These are phyloP conservation scores for Bellardia pandia DNA, from an alignment of 2,888 invertebrate genomes.

Conservation along the genomic window DNA sequence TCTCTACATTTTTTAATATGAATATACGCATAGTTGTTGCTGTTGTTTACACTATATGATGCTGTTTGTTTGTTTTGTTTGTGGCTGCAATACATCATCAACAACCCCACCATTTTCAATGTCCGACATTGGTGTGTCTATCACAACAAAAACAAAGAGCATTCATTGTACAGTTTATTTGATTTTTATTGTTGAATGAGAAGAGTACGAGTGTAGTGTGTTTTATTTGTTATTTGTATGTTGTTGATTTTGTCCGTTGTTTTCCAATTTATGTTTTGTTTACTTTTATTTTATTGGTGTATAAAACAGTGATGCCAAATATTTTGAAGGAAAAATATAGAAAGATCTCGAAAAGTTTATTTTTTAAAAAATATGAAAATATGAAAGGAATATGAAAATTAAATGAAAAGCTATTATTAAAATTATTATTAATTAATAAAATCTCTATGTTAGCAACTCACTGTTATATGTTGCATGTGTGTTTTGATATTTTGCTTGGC, in stretches of 20 bases:
- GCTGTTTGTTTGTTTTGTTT: not conserved
- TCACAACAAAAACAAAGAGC: not conserved
- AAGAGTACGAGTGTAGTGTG: not conserved
- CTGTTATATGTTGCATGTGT: not conserved
- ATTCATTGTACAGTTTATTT: conserved; percentile 48
- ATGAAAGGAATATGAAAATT: no score
- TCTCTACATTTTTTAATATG: not conserved
- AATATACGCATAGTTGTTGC: not conserved
- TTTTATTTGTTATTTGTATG: not conserved
- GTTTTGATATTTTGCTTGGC: conserved; percentile 27
- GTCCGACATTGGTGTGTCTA: not conserved
- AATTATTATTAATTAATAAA: no score
- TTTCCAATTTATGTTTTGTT: conserved; percentile 6
- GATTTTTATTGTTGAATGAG: not conserved
- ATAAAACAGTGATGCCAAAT: no score
- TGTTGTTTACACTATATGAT: conserved; percentile 12
- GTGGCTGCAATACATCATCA: conserved; percentile 8
- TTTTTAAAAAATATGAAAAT: no score
- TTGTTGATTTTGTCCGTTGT: conserved; percentile 18
- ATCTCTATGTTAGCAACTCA: no score
- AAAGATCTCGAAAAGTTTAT: no score
- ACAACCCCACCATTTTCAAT: conserved; percentile 25
- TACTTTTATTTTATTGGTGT: no score
- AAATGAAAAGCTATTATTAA: no score
- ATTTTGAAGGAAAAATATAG: no score